phyloP scores from a whole-genome alignment of 2,113 vertebrate genomes.

The Anseranas semipalmata region DNA sequence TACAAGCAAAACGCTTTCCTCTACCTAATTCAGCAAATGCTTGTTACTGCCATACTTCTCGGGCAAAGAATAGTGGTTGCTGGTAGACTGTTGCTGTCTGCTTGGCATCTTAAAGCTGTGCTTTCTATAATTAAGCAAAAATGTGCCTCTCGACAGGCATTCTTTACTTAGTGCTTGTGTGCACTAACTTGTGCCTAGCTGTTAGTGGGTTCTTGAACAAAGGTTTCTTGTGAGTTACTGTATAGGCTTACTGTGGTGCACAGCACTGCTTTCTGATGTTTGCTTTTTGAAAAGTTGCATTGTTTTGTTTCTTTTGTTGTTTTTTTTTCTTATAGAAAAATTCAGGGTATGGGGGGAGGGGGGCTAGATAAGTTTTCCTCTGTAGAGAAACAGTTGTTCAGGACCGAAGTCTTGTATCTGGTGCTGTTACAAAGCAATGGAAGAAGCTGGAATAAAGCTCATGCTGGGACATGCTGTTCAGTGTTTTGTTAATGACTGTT shows the following conservation, averaged over 20 bases:
- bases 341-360: not conserved
- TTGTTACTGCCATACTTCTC: not conserved
- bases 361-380: not conserved
- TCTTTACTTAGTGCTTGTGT: not conserved
- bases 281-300: not conserved
- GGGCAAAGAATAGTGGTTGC: not conserved
- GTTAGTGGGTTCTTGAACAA: not conserved
- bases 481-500: not conserved
- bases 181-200: not conserved
- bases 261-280: not conserved
- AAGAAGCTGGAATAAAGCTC: constrained; percentile 56
- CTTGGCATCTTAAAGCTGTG: not conserved
- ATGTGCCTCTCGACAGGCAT: not conserved
- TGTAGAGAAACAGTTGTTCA: not conserved
- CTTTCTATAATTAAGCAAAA: not conserved
- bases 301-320: not conserved
- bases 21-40: not conserved
- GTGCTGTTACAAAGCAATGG: not conserved
- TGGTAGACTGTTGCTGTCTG: not conserved
- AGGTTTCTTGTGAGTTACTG: not conserved
- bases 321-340: not conserved
- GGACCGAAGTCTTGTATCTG: not conserved
- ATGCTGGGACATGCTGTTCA: not conserved
- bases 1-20: not conserved
- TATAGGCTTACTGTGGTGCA: not conserved